These are phyloP conservation scores for Caiman crocodilus DNA, from an alignment of 2,797 vertebrate genomes.

Conservation along the genomic window DNA sequence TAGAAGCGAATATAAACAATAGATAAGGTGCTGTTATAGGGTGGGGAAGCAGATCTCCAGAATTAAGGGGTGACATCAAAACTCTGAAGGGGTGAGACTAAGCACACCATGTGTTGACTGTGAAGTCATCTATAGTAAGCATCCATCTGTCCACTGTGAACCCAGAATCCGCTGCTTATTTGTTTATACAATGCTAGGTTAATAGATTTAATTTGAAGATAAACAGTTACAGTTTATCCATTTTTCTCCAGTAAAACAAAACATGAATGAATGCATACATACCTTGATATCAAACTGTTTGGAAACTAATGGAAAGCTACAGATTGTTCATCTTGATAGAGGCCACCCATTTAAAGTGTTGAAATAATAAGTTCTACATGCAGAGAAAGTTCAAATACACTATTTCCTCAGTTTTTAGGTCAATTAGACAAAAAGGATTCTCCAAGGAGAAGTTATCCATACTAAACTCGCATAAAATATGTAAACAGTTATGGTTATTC, in stretches of 20 bases:
- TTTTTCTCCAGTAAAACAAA: not conserved
- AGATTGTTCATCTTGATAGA: not conserved
- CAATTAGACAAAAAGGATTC: not conserved
- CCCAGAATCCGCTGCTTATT: not conserved
- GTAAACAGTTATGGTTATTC: fast-evolving
- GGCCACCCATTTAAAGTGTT: not conserved
- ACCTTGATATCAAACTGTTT: not conserved
- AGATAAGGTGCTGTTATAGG: not conserved
- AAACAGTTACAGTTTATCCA: not conserved
- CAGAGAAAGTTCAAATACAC: not conserved
- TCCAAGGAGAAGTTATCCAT: not conserved
- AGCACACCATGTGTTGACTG: not conserved
- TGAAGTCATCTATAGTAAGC: not conserved
- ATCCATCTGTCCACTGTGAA: not conserved
- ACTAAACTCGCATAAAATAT: not conserved
- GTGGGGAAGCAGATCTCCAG: not conserved
- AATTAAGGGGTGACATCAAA: not conserved
- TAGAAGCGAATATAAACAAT: not conserved
- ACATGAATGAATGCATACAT: not conserved
- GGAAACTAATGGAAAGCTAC: not conserved
- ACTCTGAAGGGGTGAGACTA: not conserved
- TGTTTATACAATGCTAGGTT: not conserved
- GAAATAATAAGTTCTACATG: not conserved
- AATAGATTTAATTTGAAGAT: not conserved
- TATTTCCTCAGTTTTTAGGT: not conserved